Percentiles rank a stretch among this genome's conserved stretches.
These are phyloP conservation scores for Leucoraja erinaceus DNA, from an alignment of 2,113 vertebrate genomes.

Conservation along the genomic window DNA sequence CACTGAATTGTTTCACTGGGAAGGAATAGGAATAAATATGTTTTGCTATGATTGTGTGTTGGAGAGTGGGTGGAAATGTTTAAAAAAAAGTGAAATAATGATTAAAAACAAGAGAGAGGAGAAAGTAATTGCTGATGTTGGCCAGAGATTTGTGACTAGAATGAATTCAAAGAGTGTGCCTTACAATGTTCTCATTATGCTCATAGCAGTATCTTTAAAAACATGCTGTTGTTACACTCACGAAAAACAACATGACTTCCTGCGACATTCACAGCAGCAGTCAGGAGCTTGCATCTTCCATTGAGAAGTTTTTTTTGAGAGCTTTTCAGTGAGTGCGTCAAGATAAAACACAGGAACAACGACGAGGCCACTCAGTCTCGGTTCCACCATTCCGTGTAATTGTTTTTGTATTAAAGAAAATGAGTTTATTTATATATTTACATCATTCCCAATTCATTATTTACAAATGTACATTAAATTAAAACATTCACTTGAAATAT, in stretches of 20 bases:
- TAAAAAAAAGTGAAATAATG: not conserved
- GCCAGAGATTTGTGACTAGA: not conserved
- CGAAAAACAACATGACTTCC: slow-evolving; percentile 2
- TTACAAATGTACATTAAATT: too few species aligned
- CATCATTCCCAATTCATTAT: too few species aligned
- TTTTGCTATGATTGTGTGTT: not conserved
- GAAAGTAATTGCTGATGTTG: slow-evolving; percentile 33
- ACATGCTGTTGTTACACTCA: slow-evolving; percentile 1
- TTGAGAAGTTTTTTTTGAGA: not conserved
- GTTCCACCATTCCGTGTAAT: not conserved
- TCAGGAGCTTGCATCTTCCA: not conserved
- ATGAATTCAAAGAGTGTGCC: slow-evolving; percentile 2
- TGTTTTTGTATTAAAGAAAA: too few species aligned
- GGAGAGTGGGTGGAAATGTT: not conserved
- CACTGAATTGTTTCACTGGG: slow-evolving; percentile 2
- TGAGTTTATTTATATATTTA: too few species aligned
- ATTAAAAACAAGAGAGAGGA: slow-evolving; percentile 3
- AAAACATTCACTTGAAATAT: too few species aligned
- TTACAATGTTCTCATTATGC: slow-evolving; percentile 26
- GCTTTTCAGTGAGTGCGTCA: not conserved
- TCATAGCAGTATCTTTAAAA: slow-evolving; percentile 4
- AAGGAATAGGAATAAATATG: not conserved
- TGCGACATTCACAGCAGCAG: not conserved
- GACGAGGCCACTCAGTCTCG: not conserved
- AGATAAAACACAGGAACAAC: not conserved